phyloP scores from a whole-genome alignment of 2,888 invertebrate genomes.

The Lacanobia oleracea region DNA sequence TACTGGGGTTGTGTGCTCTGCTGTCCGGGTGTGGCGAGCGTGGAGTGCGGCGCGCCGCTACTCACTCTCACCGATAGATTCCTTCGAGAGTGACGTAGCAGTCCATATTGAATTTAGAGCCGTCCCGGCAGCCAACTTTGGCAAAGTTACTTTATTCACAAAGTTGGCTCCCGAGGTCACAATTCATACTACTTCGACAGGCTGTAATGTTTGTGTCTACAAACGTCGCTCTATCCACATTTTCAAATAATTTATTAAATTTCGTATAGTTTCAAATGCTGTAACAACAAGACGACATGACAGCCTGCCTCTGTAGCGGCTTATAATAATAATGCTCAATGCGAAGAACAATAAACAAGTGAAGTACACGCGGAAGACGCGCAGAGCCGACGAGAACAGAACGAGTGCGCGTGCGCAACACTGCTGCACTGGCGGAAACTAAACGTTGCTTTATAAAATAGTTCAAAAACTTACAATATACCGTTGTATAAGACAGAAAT shows the following conservation, averaged over 20 bases:
- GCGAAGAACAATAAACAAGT: constrained; percentile 52
- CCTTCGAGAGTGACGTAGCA: constrained; percentile 34
- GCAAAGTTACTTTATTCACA: constrained; percentile 1
- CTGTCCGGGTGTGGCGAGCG: constrained; percentile 69
- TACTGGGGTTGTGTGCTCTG: constrained; percentile 88
- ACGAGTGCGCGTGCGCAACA: constrained; percentile 65
- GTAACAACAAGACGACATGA: constrained; percentile 30
- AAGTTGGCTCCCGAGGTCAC: constrained; percentile 16
- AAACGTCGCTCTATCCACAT: constrained; percentile 32
- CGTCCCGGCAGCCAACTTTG: constrained; percentile 10
- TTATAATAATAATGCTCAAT: constrained; percentile 51
- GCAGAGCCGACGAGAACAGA: constrained; percentile 78
- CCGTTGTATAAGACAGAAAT: constrained; percentile 88
- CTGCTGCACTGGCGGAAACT: constrained; percentile 65
- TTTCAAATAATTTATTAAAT: constrained; percentile 23
- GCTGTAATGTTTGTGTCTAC: constrained; percentile 32
- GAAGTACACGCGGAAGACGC: constrained; percentile 71
- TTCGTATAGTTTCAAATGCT: constrained; percentile 25
- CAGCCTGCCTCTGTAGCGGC: constrained; percentile 42
- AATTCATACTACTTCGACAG: constrained; percentile 23
- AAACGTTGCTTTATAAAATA: constrained; percentile 81
- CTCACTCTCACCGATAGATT: constrained; percentile 14
- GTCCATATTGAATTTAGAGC: constrained; percentile 28
- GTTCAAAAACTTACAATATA: constrained; percentile 88
- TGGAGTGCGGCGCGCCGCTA: constrained; percentile 13